A percentile compares a stretch with the other conserved stretches of the same genome.
Evolutionary conservation across 37 sponge, comb jelly and placozoan genomes (phyloP).

Genomic region (Oopsacas minuta): DNA sequence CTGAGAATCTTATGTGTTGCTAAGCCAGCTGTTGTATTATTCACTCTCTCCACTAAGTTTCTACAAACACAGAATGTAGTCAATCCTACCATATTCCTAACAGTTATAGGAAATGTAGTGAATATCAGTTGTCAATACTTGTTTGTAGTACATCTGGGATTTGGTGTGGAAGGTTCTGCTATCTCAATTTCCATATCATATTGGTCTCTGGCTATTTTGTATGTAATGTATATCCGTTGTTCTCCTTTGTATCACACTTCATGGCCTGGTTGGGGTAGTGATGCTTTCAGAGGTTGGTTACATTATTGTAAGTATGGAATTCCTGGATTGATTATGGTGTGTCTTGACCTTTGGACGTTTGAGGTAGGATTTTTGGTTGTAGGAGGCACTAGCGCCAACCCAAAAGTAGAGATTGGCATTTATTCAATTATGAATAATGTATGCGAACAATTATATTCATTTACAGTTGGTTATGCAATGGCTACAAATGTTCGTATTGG

Average conservation of each 20-base stretch:
- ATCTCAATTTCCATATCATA: neutral
- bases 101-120: neutral
- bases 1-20: neutral
- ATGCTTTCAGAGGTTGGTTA: neutral
- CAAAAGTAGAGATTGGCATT: slow-evolving; percentile 19
- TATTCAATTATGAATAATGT: slow-evolving; percentile 16
- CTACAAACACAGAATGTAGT: slow-evolving; percentile 12
- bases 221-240: slow-evolving; percentile 1
- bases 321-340: slow-evolving; percentile 26
- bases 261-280: slow-evolving; percentile 22
- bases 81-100: neutral
- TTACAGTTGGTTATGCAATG: neutral
- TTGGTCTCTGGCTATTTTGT: slow-evolving; percentile 13
- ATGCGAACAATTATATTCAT: neutral
- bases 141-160: neutral
- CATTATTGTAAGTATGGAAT: slow-evolving; percentile 18
- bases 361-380: slow-evolving; percentile 21
- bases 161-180: slow-evolving; percentile 24
- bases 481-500: slow-evolving; percentile 23
- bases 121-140: neutral
- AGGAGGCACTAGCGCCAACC: neutral
- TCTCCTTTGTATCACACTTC: neutral
- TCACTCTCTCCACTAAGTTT: neutral
- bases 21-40: neutral
- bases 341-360: slow-evolving; percentile 25